Base-by-base conservation (phyloP, 2,113 vertebrate genomes). In the Parus major region DNA sequence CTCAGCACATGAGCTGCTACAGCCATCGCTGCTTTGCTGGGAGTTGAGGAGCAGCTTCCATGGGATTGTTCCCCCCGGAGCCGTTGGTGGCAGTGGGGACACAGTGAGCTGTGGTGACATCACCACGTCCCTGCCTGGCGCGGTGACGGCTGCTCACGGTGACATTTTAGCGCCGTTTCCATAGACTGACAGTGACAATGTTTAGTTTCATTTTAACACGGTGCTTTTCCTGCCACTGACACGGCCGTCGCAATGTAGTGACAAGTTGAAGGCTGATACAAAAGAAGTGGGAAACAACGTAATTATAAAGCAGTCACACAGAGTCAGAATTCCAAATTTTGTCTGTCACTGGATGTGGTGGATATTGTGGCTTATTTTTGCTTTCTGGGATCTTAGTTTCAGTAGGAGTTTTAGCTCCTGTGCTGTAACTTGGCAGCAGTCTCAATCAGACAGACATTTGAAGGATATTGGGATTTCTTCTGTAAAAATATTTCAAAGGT, bases 121-220 rank as follows among this genome's bases (percentile, higher is more conserved):
- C 35, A 3, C 5, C 73, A 0, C 1, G 28, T 29, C 55, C 28
- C 71, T 6, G 10, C 11, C 71, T 19, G 83, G 75, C 41, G 6
- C 6, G 15, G 88, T 21, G 94, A 80, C 60, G 20, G 73, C 41
- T 6, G 69, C 64, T 86, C 63, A 2, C 2, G 3, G 92, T 95
- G 97, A 97, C 96, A 95, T 93, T 91, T 96, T 2, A 81, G 77
- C 5, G 0, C 56, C 1, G 60, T 11, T 86, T 8, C 96, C 81
- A 10, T 17, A 86, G 95, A 96, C 52, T 93, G 96, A 66, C 95
- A 94, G 89, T 95, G 96, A 96, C 97, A 97, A 75, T 78, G 95
- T 96, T 96, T 85, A 20, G 91, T 88, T 94, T 31, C 86, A 79
- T 96, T 95, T 94, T 93, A 92, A 94, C 92, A 66, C 96, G 28